Evolutionary conservation across 1,140 invertebrate species (phyloP).

Genomic region (Calycopis cecrops): DNA sequence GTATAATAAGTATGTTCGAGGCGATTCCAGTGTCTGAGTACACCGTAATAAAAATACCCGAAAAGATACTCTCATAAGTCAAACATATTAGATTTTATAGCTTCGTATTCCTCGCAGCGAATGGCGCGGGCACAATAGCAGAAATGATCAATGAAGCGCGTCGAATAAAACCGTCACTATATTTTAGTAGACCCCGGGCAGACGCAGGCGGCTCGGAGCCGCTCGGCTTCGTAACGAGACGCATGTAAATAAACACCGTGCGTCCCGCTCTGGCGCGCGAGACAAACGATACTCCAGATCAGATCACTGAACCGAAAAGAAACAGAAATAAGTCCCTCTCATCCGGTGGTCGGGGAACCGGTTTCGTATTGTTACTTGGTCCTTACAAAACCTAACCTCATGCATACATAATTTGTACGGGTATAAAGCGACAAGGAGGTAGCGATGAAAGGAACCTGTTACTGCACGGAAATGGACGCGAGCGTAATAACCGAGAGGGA

Average conservation of each 20-base stretch:
- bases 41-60: too few species aligned
- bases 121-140: neutral
- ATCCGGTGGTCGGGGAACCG: constrained; percentile 54
- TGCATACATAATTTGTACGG: constrained; percentile 54
- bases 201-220: constrained; percentile 41
- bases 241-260: constrained; percentile 27
- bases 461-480: constrained; percentile 60
- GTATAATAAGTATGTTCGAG: too few species aligned
- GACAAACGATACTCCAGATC: constrained; percentile 46
- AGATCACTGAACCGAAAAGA: constrained; percentile 69
- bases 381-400: constrained; percentile 53
- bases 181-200: constrained; percentile 29
- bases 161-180: constrained; percentile 46
- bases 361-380: constrained; percentile 59
- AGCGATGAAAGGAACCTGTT: constrained; percentile 58
- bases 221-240: constrained; percentile 35
- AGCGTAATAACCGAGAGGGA: constrained; percentile 39
- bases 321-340: constrained; percentile 64
- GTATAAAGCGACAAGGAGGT: constrained; percentile 22
- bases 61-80: too few species aligned
- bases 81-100: neutral
- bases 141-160: constrained; percentile 49
- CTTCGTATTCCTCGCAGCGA: neutral
- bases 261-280: constrained; percentile 36
- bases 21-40: too few species aligned